These are phyloP conservation scores for Mixornis gularis DNA, from an alignment of 2,113 vertebrate species.

Conservation along the genomic window DNA sequence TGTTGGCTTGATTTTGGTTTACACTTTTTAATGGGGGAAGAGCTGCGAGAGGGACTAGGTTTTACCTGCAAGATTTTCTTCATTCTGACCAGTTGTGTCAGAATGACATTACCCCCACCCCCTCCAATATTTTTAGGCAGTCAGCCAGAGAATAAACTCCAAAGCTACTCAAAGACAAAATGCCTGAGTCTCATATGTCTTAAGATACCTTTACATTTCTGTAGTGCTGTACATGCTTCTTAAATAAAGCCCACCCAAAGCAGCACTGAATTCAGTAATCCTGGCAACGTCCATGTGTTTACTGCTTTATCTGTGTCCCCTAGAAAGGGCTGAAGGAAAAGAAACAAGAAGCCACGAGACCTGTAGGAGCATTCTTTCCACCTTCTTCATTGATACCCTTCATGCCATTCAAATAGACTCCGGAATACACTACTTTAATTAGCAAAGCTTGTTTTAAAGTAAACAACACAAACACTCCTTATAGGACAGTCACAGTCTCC, in stretches of 20 bases:
- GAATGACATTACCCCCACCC: neutral
- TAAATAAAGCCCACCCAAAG: neutral
- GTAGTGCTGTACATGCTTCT: neutral
- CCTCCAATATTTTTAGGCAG: neutral
- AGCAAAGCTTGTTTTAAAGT: constrained; percentile 61
- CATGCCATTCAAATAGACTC: constrained; percentile 47
- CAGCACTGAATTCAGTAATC: neutral
- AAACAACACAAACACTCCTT: constrained; percentile 56
- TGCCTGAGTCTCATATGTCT: neutral
- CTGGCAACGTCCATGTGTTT: neutral
- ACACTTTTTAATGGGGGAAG: neutral
- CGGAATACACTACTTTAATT: constrained; percentile 53
- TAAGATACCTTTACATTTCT: neutral
- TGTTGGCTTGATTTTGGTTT: neutral
- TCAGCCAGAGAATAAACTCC: neutral
- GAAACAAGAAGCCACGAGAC: neutral
- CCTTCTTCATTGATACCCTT: constrained; percentile 36
- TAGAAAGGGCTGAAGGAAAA: neutral
- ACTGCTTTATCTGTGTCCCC: neutral
- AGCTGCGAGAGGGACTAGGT: neutral
- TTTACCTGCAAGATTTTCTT: neutral
- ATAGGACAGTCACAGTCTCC: constrained; percentile 46
- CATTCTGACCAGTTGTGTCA: neutral
- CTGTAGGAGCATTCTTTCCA: neutral
- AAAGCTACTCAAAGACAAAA: neutral